Evolutionary conservation across 2,888 invertebrate species (phyloP).

Genomic region (Falcaria lacertinaria): DNA sequence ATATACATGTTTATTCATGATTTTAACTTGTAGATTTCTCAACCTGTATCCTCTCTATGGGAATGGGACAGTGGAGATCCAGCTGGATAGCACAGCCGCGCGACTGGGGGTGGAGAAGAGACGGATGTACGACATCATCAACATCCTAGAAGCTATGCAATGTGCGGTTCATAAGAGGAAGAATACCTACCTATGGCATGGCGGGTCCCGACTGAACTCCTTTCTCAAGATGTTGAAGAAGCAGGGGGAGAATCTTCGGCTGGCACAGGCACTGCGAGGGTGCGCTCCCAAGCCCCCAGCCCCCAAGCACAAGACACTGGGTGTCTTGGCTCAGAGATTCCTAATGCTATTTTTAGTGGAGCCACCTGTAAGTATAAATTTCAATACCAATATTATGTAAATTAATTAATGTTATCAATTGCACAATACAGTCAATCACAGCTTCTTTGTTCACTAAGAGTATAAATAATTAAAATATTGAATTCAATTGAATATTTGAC

Average conservation of each 20-base stretch:
- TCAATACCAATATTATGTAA: background rate
- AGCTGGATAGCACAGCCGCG: slow-evolving; percentile 82
- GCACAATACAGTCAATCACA: background rate
- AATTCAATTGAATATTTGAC: no score
- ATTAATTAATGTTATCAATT: slow-evolving; percentile 1
- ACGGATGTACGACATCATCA: slow-evolving; percentile 86
- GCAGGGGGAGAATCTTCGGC: slow-evolving; percentile 73
- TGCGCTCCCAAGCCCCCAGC: slow-evolving; percentile 67
- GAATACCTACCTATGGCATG: slow-evolving; percentile 85
- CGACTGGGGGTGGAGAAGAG: slow-evolving; percentile 83
- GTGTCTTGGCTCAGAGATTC: slow-evolving; percentile 85
- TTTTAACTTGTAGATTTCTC: slow-evolving; percentile 66
- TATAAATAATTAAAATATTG: no score
- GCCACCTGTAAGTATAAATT: slow-evolving; percentile 72
- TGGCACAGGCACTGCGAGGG: slow-evolving; percentile 75
- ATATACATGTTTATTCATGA: no score
- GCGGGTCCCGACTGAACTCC: slow-evolving; percentile 79
- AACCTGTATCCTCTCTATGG: slow-evolving; percentile 76
- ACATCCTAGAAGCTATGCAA: slow-evolving; percentile 85
- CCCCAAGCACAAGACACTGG: slow-evolving; percentile 83
- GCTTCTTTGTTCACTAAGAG: no score
- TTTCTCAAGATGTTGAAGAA: slow-evolving; percentile 82
- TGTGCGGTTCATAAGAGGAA: slow-evolving; percentile 83
- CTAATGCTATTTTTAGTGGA: slow-evolving; percentile 85
- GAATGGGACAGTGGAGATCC: slow-evolving; percentile 76